Evolutionary conservation across 2,888 invertebrate genomes (phyloP), one percentile per base, ranked within the genome.

Genomic region (Lasius platythorax): DNA sequence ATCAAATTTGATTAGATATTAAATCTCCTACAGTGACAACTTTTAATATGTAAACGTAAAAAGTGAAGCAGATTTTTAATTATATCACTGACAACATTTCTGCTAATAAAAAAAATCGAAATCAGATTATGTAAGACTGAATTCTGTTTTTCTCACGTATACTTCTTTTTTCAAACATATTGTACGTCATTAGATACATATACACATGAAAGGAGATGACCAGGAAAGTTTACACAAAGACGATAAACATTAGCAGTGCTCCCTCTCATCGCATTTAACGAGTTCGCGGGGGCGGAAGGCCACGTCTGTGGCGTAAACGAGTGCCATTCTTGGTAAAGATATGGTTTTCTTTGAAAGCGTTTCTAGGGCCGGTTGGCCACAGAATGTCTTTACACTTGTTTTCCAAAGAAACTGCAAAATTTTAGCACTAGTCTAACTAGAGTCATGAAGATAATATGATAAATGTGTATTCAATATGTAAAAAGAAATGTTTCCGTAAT

Each of bases 221-320:
- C 68, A 87, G 88, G 88, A 88, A 89, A 93, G 93, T 92, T 93
- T 93, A 92, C 89, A 90, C 92, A 92, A 92, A 92, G 91, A 90
- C 92, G 92, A 92, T 93, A 93, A 92, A 92, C 92, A 89, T 93
- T 93, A 92, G 64, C 70, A 56, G 37, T 63, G 50, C 61, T 70
- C 53, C 37, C 40, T 56, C 56, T 58, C 46, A 46, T 58, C 37
- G 56, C 64, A 76, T 63, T 83, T 68, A 68, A 66, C 67, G 68
- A 64, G 50, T 15, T 63, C 50, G 63, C 75, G 50, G 43, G 28
- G 82, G 64, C 53, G 53, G 33, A 79, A 72, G 28, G 61, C 46
- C 33, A 58, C 46, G 79, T 72, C 43, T 58, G 18, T 78, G 72
- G 43, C 72, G 46, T 72, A 73, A 79, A 72, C 73, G 79, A 79